Evolutionary conservation across 64 coral and sea anemone genomes (phyloP), one percentile per base, ranked within the genome.

Genomic region (Anthopleura sola): DNA sequence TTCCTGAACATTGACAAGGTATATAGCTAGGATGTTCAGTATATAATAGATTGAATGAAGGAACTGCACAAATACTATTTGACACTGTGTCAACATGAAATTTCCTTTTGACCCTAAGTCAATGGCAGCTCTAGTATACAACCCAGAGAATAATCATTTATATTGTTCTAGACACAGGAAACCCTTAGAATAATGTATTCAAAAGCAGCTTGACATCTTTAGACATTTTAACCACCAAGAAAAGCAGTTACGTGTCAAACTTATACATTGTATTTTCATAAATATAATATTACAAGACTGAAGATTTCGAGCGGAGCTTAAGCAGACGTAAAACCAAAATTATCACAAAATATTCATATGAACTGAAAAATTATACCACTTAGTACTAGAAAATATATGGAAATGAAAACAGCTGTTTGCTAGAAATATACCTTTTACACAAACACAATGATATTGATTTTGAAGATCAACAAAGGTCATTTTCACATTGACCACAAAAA

Each of bases 401-500:
- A 66, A 66, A 66, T 66, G 24, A n/a, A 11, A 5, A 23, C 60
- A 66, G 60, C 60, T 66, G 60, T 23, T 66, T 28, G 21, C 24
- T n/a, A 24, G 21, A 66, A 66, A 66, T 66, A 66, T 44, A 44
- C n/a, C 60, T 66, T 66, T 66, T 29, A 66, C 8, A 24, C 60
- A 66, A 66, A 66, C 60, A 29, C 5, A n/a, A 66, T 66, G 24
- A 66, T 29, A 66, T 66, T 66, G 60, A 66, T 66, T 66, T 66
- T 66, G 23, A 66, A 66, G 21, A 66, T 66, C n/a, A 29, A 64
- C 60, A 64, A 66, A 66, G 60, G 60, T 66, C n/a, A 66, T 66
- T 66, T 66, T 66, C 60, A 66, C n/a, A 66, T 66, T 66, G 60
- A 66, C 60, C 60, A 66, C 60, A 66, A 29, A 66, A 29, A 66